Conservation (phyloP, 2,113 vertebrate genomes). For the Meleagris gallopavo region DNA sequence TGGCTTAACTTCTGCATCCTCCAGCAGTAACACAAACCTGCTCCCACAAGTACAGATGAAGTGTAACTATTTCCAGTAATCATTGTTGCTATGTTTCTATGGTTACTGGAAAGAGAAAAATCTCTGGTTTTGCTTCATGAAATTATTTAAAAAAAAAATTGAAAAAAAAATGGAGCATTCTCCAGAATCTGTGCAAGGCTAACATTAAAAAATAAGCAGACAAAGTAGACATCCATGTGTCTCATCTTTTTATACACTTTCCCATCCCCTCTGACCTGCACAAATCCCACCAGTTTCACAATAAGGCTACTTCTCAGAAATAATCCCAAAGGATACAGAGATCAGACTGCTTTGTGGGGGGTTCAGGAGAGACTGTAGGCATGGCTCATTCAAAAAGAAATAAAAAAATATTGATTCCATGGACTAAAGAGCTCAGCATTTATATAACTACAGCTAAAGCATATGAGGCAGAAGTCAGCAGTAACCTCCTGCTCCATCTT, state of each 20-base stretch:
- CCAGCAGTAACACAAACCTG: neutral
- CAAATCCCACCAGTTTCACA: neutral
- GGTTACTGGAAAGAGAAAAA: conserved; percentile 1
- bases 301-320: neutral
- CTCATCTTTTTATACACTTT: neutral
- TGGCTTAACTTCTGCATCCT: neutral
- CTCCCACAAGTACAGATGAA: neutral
- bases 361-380: neutral
- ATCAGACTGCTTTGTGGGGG: neutral
- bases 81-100: conserved; percentile 53
- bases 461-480: neutral
- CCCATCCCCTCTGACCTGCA: neutral
- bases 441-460: neutral
- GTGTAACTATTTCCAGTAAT: conserved; percentile 5
- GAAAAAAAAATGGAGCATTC: neutral
- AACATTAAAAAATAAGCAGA: neutral
- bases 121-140: conserved; percentile 2
- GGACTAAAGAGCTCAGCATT: neutral
- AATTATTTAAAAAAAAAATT: neutral
- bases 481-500: neutral
- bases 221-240: neutral
- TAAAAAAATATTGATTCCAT: neutral
- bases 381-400: neutral
- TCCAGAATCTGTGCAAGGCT: conserved; percentile 24
- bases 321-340: neutral